Evolutionary conservation across 2,888 invertebrate genomes (phyloP), one percentile per base, ranked within the genome.

Genomic region (Perizoma flavofasciatum): DNA sequence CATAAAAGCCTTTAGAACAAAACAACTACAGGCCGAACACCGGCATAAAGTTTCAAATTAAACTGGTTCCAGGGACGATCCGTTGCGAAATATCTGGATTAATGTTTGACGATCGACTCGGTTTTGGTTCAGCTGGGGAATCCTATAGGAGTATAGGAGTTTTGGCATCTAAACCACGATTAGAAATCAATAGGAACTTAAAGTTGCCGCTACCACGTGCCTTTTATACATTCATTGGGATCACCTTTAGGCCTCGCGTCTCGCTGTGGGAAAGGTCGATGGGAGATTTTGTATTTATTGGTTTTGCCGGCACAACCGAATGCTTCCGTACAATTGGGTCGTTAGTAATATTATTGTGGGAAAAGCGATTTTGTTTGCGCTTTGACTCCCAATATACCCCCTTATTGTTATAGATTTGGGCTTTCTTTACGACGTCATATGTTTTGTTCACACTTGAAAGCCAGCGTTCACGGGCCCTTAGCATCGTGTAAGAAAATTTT

Each of bases 271-370:
- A 86, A 88, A 86, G 86, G 86, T 85, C 84, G 81, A 74, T 75
- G 78, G 77, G 78, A 78, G 82, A 88, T 88, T 89, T 83, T 82
- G 86, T 91, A 90, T 91, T 90, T 92, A 92, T 92, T 86, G 89
- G 88, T 88, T 89, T 83, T 81, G 79, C 82, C 82, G 79, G 81
- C 83, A 82, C 84, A 81, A 78, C 83, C 82, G 85, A 85, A 85
- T 88, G 88, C 86, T 84, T 83, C 82, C 84, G 78, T 87, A 90
- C 89, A 89, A 90, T 91, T 86, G 89, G 84, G 77, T 91, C 90
- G 89, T 92, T 90, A 90, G 89, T 88, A 88, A 89, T 88, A 90
- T 89, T 90, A 88, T 86, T 90, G 89, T 87, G 83, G 84, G 81
- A 81, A 87, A 88, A 88, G 80, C 87, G 86, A 88, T 89, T 89